Percentiles rank a stretch among this genome's conserved stretches.
phyloP scores from a whole-genome alignment of 2,888 invertebrate genomes.

The Machimus rusticus region DNA sequence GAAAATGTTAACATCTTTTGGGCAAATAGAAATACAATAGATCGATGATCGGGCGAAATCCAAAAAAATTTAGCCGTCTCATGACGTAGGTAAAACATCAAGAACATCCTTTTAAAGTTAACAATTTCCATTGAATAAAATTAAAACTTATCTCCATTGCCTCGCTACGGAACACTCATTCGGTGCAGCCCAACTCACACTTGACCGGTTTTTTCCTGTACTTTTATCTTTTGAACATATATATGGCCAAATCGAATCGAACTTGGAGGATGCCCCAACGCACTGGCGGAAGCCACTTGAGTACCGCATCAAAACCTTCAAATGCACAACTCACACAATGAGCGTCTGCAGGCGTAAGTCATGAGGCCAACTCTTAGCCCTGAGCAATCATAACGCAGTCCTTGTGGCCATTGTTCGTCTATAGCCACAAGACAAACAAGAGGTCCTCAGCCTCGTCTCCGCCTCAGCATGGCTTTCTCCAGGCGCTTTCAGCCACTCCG shows the following conservation, averaged over 20 bases:
- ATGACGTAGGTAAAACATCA: too few relatives aligned
- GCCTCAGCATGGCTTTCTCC: conserved; percentile 1
- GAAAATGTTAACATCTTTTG: too few relatives aligned
- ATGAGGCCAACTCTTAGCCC: not conserved
- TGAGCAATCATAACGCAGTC: conserved; percentile 5
- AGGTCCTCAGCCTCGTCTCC: not conserved
- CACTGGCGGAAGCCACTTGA: not conserved
- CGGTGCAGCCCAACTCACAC: too few relatives aligned
- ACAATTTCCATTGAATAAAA: too few relatives aligned
- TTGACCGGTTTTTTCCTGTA: too few relatives aligned
- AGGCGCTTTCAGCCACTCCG: not conserved
- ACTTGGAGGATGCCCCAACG: not conserved
- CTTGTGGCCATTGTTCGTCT: conserved; percentile 6
- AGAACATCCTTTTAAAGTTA: too few relatives aligned
- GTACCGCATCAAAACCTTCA: not conserved
- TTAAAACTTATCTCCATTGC: too few relatives aligned
- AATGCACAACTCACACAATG: conserved; percentile 1
- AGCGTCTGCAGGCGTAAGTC: not conserved
- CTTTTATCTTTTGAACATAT: too few relatives aligned
- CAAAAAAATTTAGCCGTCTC: too few relatives aligned
- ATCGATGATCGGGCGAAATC: too few relatives aligned
- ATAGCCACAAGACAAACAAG: conserved; percentile 19
- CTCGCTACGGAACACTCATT: too few relatives aligned
- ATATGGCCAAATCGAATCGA: not conserved
- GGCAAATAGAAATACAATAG: too few relatives aligned